These are phyloP conservation scores for Caradrina kadenii DNA, from an alignment of 2,888 invertebrate genomes.

Conservation along the genomic window DNA sequence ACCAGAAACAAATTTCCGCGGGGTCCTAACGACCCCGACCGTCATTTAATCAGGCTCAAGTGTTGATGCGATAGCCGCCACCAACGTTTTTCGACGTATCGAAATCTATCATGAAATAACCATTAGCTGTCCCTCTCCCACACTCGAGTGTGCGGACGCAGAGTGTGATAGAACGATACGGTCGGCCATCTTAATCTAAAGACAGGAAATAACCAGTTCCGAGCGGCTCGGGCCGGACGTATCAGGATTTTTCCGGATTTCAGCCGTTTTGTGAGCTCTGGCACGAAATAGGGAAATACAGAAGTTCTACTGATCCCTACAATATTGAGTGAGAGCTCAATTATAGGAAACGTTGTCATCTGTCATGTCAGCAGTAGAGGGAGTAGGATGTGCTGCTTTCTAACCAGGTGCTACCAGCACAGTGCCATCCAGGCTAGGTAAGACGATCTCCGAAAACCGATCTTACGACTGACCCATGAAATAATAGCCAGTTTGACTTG, in stretches of 20 bases:
- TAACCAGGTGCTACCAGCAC: too few species aligned
- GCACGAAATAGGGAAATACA: slow-evolving; percentile 13
- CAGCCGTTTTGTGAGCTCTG: slow-evolving; percentile 69
- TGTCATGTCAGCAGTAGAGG: not conserved
- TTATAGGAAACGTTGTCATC: not conserved
- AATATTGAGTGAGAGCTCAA: not conserved
- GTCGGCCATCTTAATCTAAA: slow-evolving; percentile 74
- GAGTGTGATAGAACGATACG: slow-evolving; percentile 62
- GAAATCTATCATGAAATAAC: slow-evolving; percentile 77
- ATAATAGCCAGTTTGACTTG: too few species aligned
- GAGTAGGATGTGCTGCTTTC: too few species aligned
- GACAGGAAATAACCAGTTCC: slow-evolving; percentile 82
- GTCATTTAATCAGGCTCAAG: slow-evolving; percentile 86
- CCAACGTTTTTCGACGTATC: slow-evolving; percentile 71
- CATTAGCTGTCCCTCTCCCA: slow-evolving; percentile 63
- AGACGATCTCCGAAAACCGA: too few species aligned
- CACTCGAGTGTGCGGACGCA: slow-evolving; percentile 39
- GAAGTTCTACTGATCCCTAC: slow-evolving; percentile 16
- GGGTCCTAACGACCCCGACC: slow-evolving; percentile 78
- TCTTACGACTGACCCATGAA: too few species aligned
- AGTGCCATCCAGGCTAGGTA: not conserved
- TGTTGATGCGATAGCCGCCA: slow-evolving; percentile 80
- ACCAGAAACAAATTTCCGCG: slow-evolving; percentile 73
- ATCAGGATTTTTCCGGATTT: slow-evolving; percentile 81
- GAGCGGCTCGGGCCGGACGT: slow-evolving; percentile 74